Base-by-base conservation (phyloP, 1,140 invertebrate species). In the Proctacanthus coquilletti region DNA sequence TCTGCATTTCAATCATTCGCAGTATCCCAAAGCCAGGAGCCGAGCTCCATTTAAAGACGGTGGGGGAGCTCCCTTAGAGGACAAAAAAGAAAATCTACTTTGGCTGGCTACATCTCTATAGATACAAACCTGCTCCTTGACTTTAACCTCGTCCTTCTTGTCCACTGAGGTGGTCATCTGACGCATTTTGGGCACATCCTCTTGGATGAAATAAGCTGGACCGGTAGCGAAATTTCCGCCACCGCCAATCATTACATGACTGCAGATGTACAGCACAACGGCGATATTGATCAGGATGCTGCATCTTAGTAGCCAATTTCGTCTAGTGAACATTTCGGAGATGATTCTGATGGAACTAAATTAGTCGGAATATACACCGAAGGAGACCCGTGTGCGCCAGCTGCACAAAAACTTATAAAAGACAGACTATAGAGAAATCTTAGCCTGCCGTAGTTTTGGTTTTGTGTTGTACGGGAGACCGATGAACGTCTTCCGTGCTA, bases 211-310 rank as follows among this genome's bases (percentile, higher is more conserved):
- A n/a, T 53, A 59, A n/a, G 50, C 41, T 19, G 48, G 47, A 21
- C 53, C 54, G 10, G 46, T 48, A 5, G 45, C 42, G 32, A 60
- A 53, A 37, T 51, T 57, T 39, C 55, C 53, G 21, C 50, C 52
- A 25, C 53, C 53, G 10, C 56, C 55, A 34, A 62, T 60, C 48
- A 60, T 58, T 4, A 63, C 45, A 45, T 74, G 68, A 35, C 65
- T 66, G 43, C 70, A 71, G n/a, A 75, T 66, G 56, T 80, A 81
- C 34, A 80, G 54, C 18, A 81, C 57, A 25, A 80, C 76, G 43
- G 69, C 74, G 33, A 80, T 65, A 50, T 80, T 81, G 35, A 78
- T 68, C 33, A 80, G 68, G 46, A 81, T 75, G 57, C 77, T 80
- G 53, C 78, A 71, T 44, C 75, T 67, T 48, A 81, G 68, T 55